Evolutionary conservation across 2,888 invertebrate genomes (phyloP).

Genomic region (Acanthoscelides obtectus): DNA sequence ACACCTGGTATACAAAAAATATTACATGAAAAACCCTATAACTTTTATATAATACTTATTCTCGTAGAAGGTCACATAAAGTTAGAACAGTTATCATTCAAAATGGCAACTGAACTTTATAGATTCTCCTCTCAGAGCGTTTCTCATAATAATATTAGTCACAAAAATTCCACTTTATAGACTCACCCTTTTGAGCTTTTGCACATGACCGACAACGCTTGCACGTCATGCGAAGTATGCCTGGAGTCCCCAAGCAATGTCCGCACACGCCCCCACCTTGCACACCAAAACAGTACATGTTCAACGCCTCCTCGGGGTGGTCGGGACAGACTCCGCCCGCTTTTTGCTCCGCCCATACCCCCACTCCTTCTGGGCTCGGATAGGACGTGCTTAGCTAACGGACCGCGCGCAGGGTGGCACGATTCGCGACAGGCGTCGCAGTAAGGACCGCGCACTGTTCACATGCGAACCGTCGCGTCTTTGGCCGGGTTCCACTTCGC

Average conservation of each 20-base stretch:
- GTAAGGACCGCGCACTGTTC: conserved; percentile 92
- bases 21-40: too few relatives aligned
- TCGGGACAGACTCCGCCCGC: conserved; percentile 70
- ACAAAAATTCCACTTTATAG: too few relatives aligned
- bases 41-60: too few relatives aligned
- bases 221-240: conserved; percentile 90
- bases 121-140: too few relatives aligned
- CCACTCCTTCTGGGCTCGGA: conserved; percentile 66
- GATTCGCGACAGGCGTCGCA: conserved; percentile 88
- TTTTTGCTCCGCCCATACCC: conserved; percentile 39
- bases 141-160: too few relatives aligned
- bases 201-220: conserved; percentile 85
- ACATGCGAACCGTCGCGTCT: conserved; percentile 78
- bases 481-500: conserved; percentile 65
- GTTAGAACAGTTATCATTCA: too few relatives aligned
- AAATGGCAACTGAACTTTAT: too few relatives aligned
- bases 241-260: conserved; percentile 79
- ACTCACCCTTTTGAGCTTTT: conserved; percentile 94
- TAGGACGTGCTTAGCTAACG: conserved; percentile 86
- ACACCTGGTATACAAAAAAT: too few relatives aligned
- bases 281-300: conserved; percentile 90
- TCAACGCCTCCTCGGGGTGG: conserved; percentile 77
- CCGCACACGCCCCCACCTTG: conserved; percentile 85
- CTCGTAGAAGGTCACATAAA: too few relatives aligned
- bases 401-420: conserved; percentile 92